Evolutionary conservation across 2,888 invertebrate species (phyloP).

Genomic region (Drosophila histrio): DNA sequence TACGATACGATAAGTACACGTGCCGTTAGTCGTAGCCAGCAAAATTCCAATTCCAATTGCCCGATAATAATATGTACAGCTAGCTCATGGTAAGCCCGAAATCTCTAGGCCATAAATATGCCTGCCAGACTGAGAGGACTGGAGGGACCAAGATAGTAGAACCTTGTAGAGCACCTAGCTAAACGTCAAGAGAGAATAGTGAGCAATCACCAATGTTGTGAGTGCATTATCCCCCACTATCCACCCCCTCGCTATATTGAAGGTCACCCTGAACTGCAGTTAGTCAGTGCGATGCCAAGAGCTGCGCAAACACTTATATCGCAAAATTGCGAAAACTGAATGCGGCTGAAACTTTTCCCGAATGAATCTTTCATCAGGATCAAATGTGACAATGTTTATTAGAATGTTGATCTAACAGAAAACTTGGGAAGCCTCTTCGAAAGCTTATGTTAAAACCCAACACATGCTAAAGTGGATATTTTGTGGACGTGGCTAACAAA

Average conservation of each 20-base stretch:
- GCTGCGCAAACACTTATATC: slow-evolving; percentile 47
- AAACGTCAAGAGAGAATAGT: slow-evolving; percentile 20
- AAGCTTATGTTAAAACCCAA: slow-evolving; percentile 23
- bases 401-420: slow-evolving; percentile 12
- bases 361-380: not conserved
- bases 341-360: not conserved
- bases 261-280: slow-evolving; percentile 10
- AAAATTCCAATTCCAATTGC: slow-evolving; percentile 6
- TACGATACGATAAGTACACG: slow-evolving; percentile 22
- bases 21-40: slow-evolving; percentile 3
- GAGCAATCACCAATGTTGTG: slow-evolving; percentile 6
- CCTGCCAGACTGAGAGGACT: not conserved
- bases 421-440: slow-evolving; percentile 15
- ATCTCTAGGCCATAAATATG: slow-evolving; percentile 48
- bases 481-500: not conserved
- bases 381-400: not conserved
- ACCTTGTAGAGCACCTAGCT: slow-evolving; percentile 3
- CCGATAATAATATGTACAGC: slow-evolving; percentile 10
- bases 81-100: slow-evolving; percentile 22
- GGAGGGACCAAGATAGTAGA: too few species aligned
- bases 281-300: slow-evolving; percentile 24
- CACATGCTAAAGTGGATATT: slow-evolving; percentile 3
- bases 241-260: not conserved
- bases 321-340: slow-evolving; percentile 26
- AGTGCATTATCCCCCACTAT: slow-evolving; percentile 8